Conservation (phyloP, 2,797 vertebrate genomes). For the Centropyge bicolor region DNA sequence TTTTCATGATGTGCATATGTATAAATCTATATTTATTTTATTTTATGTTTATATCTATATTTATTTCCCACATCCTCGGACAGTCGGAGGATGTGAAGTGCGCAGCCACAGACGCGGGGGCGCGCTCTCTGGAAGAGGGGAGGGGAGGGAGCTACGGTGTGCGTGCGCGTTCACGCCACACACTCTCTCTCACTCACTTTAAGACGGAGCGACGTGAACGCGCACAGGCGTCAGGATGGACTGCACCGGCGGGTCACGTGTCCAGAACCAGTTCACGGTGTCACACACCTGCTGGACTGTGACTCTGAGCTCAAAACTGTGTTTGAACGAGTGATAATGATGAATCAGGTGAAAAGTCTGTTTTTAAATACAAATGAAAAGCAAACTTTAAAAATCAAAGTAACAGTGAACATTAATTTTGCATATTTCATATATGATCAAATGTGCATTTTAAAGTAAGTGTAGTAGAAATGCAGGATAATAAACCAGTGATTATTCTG, state of each 20-base stretch:
- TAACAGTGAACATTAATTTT: neutral
- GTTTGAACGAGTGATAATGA: too few relatives aligned
- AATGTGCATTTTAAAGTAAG: too few relatives aligned
- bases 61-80: too few relatives aligned
- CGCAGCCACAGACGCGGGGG: neutral
- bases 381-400: neutral
- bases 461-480: too few relatives aligned
- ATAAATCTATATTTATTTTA: neutral
- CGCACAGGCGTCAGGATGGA: conserved; percentile 46
- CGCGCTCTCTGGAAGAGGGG: conserved; percentile 1
- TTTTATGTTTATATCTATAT: too few relatives aligned
- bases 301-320: too few relatives aligned
- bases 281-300: conserved; percentile 51
- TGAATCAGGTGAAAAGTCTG: neutral
- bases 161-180: conserved; percentile 50
- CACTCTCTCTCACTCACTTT: conserved; percentile 38
- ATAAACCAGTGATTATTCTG: too few relatives aligned
- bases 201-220: conserved; percentile 38
- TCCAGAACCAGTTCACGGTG: conserved; percentile 27
- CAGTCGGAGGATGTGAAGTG: conserved; percentile 7
- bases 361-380: neutral
- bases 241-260: conserved; percentile 70
- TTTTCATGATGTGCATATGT: neutral
- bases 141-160: neutral
- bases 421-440: neutral